Conservation (phyloP, 2,888 invertebrate species). For the Andrena minutula region DNA sequence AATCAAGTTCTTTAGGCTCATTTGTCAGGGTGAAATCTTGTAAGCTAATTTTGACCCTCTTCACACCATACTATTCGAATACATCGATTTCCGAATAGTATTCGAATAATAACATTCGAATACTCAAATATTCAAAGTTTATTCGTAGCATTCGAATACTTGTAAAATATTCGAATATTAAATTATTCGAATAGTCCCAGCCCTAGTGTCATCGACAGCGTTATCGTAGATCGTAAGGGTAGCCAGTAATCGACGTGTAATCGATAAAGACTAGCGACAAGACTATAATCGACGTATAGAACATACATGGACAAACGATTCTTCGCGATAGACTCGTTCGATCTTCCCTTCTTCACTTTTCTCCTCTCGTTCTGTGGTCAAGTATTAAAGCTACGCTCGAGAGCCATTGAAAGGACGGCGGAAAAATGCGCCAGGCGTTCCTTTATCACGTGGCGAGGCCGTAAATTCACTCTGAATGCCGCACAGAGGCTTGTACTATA, state of each 20-base stretch:
- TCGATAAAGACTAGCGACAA: constrained; percentile 33
- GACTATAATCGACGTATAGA: constrained; percentile 34
- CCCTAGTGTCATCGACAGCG: constrained; percentile 14
- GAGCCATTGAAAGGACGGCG: constrained; percentile 24
- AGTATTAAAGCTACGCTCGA: constrained; percentile 16
- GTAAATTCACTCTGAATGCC: constrained; percentile 65
- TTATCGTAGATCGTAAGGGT: constrained; percentile 40
- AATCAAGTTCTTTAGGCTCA: no score
- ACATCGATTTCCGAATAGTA: no score
- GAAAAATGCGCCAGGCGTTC: constrained; percentile 43
- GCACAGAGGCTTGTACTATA: constrained; percentile 73
- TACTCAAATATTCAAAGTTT: no score
- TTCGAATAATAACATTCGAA: no score
- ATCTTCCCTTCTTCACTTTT: not conserved
- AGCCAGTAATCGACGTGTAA: constrained; percentile 35
- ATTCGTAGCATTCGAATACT: no score
- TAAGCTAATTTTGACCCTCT: no score
- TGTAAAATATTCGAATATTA: no score
- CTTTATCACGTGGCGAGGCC: constrained; percentile 51
- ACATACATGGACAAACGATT: constrained; percentile 9
- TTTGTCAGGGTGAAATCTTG: no score
- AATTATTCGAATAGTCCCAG: no score
- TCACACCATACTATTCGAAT: no score
- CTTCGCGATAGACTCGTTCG: not conserved
- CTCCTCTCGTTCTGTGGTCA: not conserved